Percentiles rank a stretch among this genome's conserved stretches.
Conservation (phyloP, 2,113 vertebrate genomes). For the Pollimyrus isidori region DNA sequence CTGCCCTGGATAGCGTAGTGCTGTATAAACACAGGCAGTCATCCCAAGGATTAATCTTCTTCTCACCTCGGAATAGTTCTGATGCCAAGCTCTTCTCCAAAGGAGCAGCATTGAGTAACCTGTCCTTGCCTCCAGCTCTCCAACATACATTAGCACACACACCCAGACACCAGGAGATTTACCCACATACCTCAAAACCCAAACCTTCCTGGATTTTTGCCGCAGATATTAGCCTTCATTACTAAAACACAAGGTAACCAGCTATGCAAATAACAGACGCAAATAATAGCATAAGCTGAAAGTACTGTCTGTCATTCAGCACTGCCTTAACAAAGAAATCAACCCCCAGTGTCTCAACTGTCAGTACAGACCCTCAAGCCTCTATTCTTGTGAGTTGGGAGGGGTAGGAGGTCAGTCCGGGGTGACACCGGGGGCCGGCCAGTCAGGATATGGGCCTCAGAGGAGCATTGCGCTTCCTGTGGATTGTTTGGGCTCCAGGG, state of each 20-base stretch:
- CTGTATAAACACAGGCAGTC: background rate
- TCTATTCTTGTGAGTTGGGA: background rate
- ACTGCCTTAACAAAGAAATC: background rate
- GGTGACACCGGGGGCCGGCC: conserved; percentile 25
- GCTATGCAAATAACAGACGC: background rate
- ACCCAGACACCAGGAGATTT: background rate
- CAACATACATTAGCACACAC: background rate
- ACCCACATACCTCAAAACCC: background rate
- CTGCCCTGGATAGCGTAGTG: background rate
- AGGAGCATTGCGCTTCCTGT: conserved; percentile 26
- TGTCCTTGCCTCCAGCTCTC: background rate
- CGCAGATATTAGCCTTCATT: background rate
- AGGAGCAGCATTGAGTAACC: background rate
- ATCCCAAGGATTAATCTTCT: conserved; percentile 20
- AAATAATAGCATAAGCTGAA: background rate
- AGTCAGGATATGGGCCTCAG: conserved; percentile 20
- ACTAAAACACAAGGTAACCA: background rate
- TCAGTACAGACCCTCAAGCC: background rate
- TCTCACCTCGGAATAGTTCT: background rate
- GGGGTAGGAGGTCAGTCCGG: conserved; percentile 20
- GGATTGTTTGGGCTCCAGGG: conserved; percentile 27
- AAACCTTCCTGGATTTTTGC: background rate
- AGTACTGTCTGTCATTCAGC: background rate
- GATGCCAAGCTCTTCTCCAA: background rate
- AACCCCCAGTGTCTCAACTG: background rate